Evolutionary conservation across 35 echinoderm and acorn worm genomes (phyloP), one percentile per base, ranked within the genome.

Genomic region (Ptychodera flava): DNA sequence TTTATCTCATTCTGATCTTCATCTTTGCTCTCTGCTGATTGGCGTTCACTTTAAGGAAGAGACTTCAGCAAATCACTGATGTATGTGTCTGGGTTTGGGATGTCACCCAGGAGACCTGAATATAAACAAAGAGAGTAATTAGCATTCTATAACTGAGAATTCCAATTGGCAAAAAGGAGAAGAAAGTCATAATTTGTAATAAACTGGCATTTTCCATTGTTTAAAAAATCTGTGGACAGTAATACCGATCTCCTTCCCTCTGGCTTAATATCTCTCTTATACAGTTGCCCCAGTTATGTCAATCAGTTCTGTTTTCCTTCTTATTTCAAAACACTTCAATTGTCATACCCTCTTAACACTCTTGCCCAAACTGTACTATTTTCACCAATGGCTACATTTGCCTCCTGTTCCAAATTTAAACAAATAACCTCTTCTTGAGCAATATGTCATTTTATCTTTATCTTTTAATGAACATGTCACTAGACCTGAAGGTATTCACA

Each of bases 11-110:
- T n/a, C n/a, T n/a, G n/a, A n/a, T n/a, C n/a, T n/a, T n/a, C n/a
- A n/a, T n/a, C n/a, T n/a, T n/a, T n/a, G n/a, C n/a, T n/a, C n/a
- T n/a, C n/a, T n/a, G n/a, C n/a, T n/a, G n/a, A n/a, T n/a, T n/a
- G n/a, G n/a, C n/a, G n/a, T n/a, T n/a, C n/a, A n/a, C n/a, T 64
- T 96, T 82, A 97, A 33, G 91, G 85, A 16, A 94, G 34, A 27
- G 92, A 94, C n/a, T 90, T 90, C 16, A 98, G 75, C 0, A 83
- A 36, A 76, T 98, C 95, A 15, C 78, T 80, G 53, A 98, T 77
- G 80, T 92, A 98, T 76, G 85, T 82, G 77, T 98, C 95, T 31
- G 95, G 95, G 35, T 94, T 91, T 34, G 87, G 79, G 32, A 98
- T 98, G 76, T 94, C 93, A 0, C 53, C 90, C 0, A 94, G 88